These are phyloP conservation scores for Stramonita haemastoma DNA, from an alignment of 2,888 invertebrate genomes.

Conservation along the genomic window DNA sequence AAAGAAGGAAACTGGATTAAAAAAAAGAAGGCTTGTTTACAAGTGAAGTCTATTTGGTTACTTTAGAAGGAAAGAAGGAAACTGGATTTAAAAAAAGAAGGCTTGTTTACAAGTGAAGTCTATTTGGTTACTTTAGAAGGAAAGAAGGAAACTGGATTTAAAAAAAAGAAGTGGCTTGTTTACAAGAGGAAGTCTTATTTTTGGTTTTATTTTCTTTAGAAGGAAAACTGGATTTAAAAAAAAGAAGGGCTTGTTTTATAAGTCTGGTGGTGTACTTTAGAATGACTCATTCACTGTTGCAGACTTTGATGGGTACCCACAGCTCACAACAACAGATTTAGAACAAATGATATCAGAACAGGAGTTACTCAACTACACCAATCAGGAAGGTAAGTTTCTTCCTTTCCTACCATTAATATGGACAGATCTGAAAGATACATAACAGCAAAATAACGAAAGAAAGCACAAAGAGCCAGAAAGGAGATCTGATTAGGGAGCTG, in stretches of 20 bases:
- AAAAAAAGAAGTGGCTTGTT: neutral
- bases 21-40: neutral
- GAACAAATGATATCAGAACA: constrained; percentile 39
- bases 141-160: too few species aligned
- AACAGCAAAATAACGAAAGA: too few species aligned
- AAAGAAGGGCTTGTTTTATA: neutral
- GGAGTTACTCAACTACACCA: neutral
- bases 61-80: neutral
- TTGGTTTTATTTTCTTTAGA: too few species aligned
- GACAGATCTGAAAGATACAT: too few species aligned
- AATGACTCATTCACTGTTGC: neutral
- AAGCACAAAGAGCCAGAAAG: too few species aligned
- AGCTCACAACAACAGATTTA: constrained; percentile 34
- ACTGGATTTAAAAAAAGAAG: too few species aligned
- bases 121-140: neutral
- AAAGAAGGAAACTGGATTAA: too few species aligned
- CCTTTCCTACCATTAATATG: too few species aligned
- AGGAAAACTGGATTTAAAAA: too few species aligned
- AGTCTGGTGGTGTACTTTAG: neutral
- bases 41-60: neutral
- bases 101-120: neutral
- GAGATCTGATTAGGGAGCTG: neutral
- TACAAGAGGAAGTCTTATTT: too few species aligned
- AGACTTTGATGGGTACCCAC: constrained; percentile 32
- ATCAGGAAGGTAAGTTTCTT: constrained; percentile 2